These are phyloP conservation scores for Lithophane leautieri DNA, from an alignment of 2,888 invertebrate species.

Conservation along the genomic window DNA sequence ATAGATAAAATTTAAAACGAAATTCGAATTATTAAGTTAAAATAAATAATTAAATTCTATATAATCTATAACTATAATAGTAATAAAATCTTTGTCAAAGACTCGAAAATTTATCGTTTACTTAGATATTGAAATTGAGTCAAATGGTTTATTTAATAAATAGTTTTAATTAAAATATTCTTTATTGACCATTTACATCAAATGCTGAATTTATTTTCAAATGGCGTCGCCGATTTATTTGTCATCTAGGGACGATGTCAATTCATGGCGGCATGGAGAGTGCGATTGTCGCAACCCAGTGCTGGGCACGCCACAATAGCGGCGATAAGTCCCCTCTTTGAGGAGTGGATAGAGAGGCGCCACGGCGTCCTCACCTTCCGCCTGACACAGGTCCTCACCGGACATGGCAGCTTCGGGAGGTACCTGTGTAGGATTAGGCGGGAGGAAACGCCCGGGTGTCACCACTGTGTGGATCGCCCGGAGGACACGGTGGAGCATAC, in stretches of 20 bases:
- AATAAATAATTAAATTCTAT: constrained; percentile 17
- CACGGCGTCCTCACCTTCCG: no score
- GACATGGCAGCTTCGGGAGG: no score
- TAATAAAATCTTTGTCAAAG: constrained; percentile 19
- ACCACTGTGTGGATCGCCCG: no score
- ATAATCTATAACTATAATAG: not conserved
- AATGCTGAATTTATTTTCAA: not conserved
- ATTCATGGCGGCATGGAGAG: no score
- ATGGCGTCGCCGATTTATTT: not conserved
- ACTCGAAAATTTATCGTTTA: not conserved
- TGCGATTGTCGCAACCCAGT: no score
- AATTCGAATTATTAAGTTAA: not conserved
- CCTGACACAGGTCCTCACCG: no score
- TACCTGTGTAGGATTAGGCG: no score
- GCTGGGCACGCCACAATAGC: no score
- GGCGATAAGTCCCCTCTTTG: no score
- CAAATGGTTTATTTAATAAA: not conserved
- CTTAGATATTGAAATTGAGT: constrained; percentile 12
- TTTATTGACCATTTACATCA: constrained; percentile 13
- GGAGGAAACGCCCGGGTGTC: no score
- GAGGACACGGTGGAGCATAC: no score
- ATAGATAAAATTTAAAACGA: not conserved
- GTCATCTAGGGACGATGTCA: not conserved
- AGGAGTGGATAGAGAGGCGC: no score
- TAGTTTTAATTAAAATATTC: constrained; percentile 19